These are phyloP conservation scores for Plebejus argus DNA, from an alignment of 2,888 invertebrate genomes.

Conservation along the genomic window DNA sequence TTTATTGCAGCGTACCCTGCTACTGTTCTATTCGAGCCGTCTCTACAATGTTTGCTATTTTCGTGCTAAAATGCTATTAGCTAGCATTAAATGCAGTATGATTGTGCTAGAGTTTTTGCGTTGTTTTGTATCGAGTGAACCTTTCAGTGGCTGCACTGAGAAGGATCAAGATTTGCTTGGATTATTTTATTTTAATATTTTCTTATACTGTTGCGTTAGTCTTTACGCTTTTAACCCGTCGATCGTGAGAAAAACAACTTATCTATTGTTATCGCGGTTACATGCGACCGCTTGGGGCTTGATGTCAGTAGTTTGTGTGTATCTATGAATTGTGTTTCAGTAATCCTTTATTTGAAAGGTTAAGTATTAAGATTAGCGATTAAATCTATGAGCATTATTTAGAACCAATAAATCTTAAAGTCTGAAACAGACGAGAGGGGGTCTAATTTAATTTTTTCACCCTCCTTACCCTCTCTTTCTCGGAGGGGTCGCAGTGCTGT, in stretches of 20 bases:
- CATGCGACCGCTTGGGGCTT: too few relatives aligned
- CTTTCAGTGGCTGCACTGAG: neutral
- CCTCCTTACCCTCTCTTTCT: slow-evolving; percentile 27
- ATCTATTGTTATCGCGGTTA: too few relatives aligned
- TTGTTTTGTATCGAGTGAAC: slow-evolving; percentile 3
- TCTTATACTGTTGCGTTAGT: neutral
- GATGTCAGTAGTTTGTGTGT: too few relatives aligned
- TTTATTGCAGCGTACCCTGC: slow-evolving; percentile 71
- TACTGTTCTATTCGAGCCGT: slow-evolving; percentile 52
- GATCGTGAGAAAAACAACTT: too few relatives aligned
- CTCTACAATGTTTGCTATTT: slow-evolving; percentile 6
- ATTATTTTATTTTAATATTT: neutral
- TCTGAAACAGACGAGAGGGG: slow-evolving; percentile 33
- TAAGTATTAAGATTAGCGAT: neutral
- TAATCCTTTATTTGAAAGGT: neutral
- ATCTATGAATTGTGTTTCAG: neutral
- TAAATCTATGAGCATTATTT: neutral
- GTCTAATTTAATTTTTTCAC: slow-evolving; percentile 33
- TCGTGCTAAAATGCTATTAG: neutral
- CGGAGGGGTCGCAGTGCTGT: slow-evolving; percentile 29
- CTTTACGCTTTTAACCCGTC: neutral
- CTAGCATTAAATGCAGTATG: neutral
- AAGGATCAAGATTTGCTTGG: neutral
- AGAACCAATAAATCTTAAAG: slow-evolving; percentile 33
- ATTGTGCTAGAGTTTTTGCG: neutral